Base-by-base conservation (phyloP, 2,797 vertebrate genomes). In the Coendou prehensilis region DNA sequence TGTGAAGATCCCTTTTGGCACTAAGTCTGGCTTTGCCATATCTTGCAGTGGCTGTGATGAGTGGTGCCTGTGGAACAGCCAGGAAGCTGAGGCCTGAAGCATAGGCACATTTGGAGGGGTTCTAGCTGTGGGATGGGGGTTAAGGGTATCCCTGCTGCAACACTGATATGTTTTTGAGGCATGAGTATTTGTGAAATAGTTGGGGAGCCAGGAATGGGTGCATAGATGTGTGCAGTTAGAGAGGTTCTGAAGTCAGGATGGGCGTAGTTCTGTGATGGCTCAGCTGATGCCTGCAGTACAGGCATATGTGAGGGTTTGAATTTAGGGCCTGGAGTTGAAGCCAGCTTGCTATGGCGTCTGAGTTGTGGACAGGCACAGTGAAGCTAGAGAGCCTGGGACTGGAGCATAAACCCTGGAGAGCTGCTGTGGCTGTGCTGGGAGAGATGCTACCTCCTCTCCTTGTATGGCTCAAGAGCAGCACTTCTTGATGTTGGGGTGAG, bases 51-150 rank as follows among this genome's bases (percentile, higher is more conserved):
- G 50, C 76, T 79, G 28, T 69, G 54, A 54, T 85, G 33, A 85
- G 41, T 11, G 41, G 37, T n/a, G 14, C 71, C 52, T 8, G 0
- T 61, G 14, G 63, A 67, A 47, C 45, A 41, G 26, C 37, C 59
- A 7, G 50, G 33, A 14, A 94, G 45, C 33, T 50, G 52, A 84
- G 9, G 52, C 50, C 23, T 30, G 0, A 45, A 57, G 5, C 30
- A 33, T 17, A 50, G 63, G 45, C 7, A 61, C n/a, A 52, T 45
- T 30, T 52, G 5, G 17, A 78, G 20, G 23, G 5, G 15, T n/a
- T 33, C 3, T 30, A 18, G 0, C n/a, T 45, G 18, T 61, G 26
- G 54, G 41, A 52, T n/a, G 26, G 4, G n/a, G 3, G 0, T 45
- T 47, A 78, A 47, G 47, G 20, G 13, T 6, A 15, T 11, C 17